Conservation (phyloP, 2,113 vertebrate genomes). For the Proteles cristata region DNA sequence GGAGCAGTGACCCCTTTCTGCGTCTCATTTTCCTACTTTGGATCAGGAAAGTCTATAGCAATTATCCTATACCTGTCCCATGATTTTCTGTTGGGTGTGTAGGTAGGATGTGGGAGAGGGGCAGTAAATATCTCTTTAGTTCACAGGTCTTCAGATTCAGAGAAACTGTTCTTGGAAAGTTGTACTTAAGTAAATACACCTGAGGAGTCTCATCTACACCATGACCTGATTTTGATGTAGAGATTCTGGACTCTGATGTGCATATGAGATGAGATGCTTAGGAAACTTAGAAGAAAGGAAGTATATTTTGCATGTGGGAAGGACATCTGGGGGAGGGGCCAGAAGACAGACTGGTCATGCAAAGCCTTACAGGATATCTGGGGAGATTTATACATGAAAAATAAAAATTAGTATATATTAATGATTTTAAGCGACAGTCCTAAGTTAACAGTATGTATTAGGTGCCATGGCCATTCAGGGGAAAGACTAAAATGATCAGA, state of each 20-base stretch:
- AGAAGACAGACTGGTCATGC: background rate
- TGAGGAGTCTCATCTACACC: background rate
- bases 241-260: background rate
- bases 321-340: background rate
- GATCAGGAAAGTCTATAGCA: background rate
- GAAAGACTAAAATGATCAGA: slow-evolving; percentile 7
- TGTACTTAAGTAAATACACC: background rate
- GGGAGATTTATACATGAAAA: background rate
- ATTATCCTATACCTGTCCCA: background rate
- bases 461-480: background rate
- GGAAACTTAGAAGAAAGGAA: background rate
- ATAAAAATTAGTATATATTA: background rate
- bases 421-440: background rate
- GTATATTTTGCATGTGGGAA: background rate
- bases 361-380: background rate
- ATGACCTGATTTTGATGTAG: background rate
- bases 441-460: slow-evolving; percentile 16
- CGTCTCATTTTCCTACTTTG: background rate
- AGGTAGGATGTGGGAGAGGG: background rate
- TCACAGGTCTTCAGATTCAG: slow-evolving; percentile 5
- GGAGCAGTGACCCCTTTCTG: background rate
- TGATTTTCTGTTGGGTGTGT: background rate
- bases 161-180: background rate
- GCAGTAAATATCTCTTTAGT: background rate
- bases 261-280: background rate